These are phyloP conservation scores for Drymodes brunneopygia DNA, from an alignment of 2,113 vertebrate genomes.

Conservation along the genomic window DNA sequence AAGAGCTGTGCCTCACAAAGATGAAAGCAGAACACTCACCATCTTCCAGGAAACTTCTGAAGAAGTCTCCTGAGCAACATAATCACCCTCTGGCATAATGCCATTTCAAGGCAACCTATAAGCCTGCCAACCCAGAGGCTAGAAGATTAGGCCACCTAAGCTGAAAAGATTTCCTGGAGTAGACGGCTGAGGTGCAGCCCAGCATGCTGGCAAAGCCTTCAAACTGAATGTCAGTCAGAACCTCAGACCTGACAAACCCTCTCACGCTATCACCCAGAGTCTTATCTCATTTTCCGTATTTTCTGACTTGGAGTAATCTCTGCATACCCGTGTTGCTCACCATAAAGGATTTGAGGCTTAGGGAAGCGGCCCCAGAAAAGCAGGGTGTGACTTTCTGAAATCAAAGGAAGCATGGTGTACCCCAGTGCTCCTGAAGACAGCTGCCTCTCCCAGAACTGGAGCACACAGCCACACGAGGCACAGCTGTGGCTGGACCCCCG, in stretches of 20 bases:
- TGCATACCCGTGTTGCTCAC: not conserved
- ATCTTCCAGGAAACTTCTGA: not conserved
- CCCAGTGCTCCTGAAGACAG: not conserved
- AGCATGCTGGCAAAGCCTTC: not conserved
- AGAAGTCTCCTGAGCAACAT: not conserved
- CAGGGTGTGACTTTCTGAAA: not conserved
- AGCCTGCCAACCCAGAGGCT: not conserved
- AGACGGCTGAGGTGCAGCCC: not conserved
- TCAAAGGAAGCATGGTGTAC: not conserved
- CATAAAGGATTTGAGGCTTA: not conserved
- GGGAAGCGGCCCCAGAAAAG: not conserved
- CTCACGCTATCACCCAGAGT: not conserved
- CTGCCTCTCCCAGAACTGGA: not conserved
- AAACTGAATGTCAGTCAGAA: not conserved
- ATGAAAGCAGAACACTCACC: not conserved
- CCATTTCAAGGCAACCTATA: not conserved
- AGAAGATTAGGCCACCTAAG: not conserved
- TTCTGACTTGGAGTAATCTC: not conserved
- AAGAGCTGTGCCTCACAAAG: not conserved
- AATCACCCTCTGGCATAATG: not conserved
- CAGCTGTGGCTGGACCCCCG: accelerated
- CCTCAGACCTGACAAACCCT: not conserved
- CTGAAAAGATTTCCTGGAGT: not conserved
- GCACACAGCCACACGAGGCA: not conserved
- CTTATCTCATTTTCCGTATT: not conserved